Percentiles rank a stretch among this genome's conserved stretches.
phyloP scores from a whole-genome alignment of 1,140 invertebrate genomes.

The Coenobita brevimanus region DNA sequence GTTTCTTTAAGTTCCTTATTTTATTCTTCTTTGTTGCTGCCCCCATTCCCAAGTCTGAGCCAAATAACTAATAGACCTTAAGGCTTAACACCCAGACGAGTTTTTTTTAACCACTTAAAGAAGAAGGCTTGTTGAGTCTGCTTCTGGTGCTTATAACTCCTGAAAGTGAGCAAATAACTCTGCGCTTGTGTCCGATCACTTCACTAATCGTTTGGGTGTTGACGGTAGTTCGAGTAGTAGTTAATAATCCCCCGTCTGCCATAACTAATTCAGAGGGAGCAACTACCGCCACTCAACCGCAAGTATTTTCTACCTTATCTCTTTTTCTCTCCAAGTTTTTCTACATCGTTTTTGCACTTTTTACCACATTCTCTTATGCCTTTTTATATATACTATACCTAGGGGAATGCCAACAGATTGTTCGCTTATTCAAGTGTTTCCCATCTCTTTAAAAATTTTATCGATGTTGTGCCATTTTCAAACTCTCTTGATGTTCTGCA shows the following conservation, averaged over 20 bases:
- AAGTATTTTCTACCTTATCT: slow-evolving; percentile 41
- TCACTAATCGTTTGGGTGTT: slow-evolving; percentile 60
- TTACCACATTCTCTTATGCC: slow-evolving; percentile 45
- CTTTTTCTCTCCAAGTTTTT: slow-evolving; percentile 47
- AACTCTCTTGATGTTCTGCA: slow-evolving; percentile 55
- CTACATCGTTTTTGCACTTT: slow-evolving; percentile 40
- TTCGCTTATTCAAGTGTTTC: slow-evolving; percentile 51
- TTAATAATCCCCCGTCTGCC: slow-evolving; percentile 54
- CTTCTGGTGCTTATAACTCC: too few species aligned
- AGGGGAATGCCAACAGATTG: slow-evolving; percentile 56
- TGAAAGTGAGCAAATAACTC: too few species aligned
- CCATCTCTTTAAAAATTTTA: slow-evolving; percentile 28
- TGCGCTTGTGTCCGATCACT: not conserved
- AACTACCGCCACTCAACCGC: slow-evolving; percentile 25
- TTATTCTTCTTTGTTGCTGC: slow-evolving; percentile 7
- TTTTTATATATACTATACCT: slow-evolving; percentile 30
- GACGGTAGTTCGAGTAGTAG: slow-evolving; percentile 45
- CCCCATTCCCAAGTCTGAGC: slow-evolving; percentile 48
- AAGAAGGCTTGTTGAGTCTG: not conserved
- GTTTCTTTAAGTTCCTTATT: not conserved
- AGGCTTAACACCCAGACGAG: slow-evolving; percentile 57
- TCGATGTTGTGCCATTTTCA: slow-evolving; percentile 59
- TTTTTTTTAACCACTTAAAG: not conserved
- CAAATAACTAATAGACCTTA: slow-evolving; percentile 56
- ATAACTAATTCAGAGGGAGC: slow-evolving; percentile 15